Evolutionary conservation across 2,797 vertebrate species (phyloP), one percentile per base, ranked within the genome.

Genomic region (Anguilla pacifica): DNA sequence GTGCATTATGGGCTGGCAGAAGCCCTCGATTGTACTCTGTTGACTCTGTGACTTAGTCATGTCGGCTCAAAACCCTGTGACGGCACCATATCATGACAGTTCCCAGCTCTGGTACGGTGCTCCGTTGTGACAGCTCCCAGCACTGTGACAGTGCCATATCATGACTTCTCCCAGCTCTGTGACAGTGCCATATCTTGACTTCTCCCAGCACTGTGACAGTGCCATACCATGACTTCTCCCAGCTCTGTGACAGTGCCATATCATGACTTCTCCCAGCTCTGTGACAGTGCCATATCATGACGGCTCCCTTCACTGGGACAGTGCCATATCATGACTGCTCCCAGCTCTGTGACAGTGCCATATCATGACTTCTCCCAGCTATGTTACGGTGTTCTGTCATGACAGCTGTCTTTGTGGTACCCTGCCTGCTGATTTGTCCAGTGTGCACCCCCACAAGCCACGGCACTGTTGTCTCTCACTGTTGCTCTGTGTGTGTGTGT

Each of bases 381-480:
- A n/a, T 31, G 67, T 72, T 25, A 28, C 6, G 1, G 67, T 72
- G 28, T 25, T 72, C 25, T 72, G 67, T 72, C 67, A 1, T 81
- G 77, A 81, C 43, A 46, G 77, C 77, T 81, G 77, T 81, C 39
- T 81, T 19, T 81, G 35, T 17, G 35, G 77, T 81, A 22, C 35
- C 35, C 77, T 81, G 77, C 77, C 77, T 81, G 67, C 67, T 72
- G 67, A 72, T 28, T 25, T 31, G 39, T 74, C 13, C 39, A 22
- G 31, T 88, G 82, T 86, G 72, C 53, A n/a, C 19, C n/a, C n/a
- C 31, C 85, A 82, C 84, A 82, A 51, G 64, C 87, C 67, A n/a
- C 59, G 35, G 6, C 9, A 39, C 43, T 64, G 31, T 89, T 88
- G 88, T 81, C 25, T 70, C n/a, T n/a, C 64, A 28, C 64, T 70